These are phyloP conservation scores for Sarcophaga rosellei DNA, from an alignment of 2,888 invertebrate species.

Conservation along the genomic window DNA sequence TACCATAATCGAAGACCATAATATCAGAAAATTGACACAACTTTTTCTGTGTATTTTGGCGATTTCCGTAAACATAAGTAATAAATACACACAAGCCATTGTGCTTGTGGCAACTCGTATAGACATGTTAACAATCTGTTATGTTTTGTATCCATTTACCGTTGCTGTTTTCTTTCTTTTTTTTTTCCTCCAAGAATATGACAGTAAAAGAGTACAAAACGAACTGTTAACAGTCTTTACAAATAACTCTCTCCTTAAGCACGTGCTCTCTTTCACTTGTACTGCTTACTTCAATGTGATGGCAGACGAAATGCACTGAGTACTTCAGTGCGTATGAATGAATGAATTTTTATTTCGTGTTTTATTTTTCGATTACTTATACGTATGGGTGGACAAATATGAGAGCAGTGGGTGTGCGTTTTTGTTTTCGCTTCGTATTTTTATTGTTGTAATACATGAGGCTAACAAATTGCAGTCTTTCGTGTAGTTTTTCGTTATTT, in stretches of 20 bases:
- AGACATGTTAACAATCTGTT: slow-evolving; percentile 37
- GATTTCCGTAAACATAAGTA: neutral
- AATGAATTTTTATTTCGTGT: slow-evolving; percentile 27
- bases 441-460: slow-evolving; percentile 32
- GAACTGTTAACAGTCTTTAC: neutral
- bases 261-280: slow-evolving; percentile 62
- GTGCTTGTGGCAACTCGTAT: slow-evolving; percentile 18
- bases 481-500: neutral
- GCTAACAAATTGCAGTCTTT: slow-evolving; percentile 45
- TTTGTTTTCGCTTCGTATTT: neutral
- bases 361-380: slow-evolving; percentile 38
- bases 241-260: slow-evolving; percentile 30
- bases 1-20: no score
- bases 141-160: slow-evolving; percentile 32
- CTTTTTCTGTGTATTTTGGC: neutral
- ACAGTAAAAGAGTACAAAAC: slow-evolving; percentile 41
- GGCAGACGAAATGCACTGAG: neutral
- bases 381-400: slow-evolving; percentile 39
- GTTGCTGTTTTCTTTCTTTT: neutral
- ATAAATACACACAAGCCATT: neutral
- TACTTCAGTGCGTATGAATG: slow-evolving; percentile 66
- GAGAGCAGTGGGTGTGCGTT: neutral
- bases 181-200: neutral
- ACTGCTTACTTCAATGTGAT: neutral
- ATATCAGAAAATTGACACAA: no score